These are phyloP conservation scores for Eptatretus atami DNA, from an alignment of 2,797 vertebrate genomes.

Conservation along the genomic window DNA sequence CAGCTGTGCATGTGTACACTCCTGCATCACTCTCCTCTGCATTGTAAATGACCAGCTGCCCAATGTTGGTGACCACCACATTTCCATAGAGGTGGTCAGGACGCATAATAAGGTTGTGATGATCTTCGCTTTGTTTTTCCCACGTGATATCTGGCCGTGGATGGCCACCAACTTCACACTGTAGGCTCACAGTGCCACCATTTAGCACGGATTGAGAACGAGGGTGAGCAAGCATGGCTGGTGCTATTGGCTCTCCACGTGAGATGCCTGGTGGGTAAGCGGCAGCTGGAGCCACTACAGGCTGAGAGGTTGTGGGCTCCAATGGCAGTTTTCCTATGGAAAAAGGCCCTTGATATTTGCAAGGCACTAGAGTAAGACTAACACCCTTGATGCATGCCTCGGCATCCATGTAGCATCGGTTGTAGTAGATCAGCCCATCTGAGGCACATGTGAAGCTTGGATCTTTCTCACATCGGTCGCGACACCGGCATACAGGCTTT, in stretches of 20 bases:
- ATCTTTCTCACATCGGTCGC: conserved; percentile 74
- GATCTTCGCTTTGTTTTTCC: conserved; percentile 58
- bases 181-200: conserved; percentile 58
- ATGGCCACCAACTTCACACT: conserved; percentile 46
- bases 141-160: conserved; percentile 58
- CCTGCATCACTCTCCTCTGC: conserved; percentile 53
- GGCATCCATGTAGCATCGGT: conserved; percentile 95
- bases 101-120: conserved; percentile 44
- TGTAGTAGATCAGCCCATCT: conserved; percentile 89
- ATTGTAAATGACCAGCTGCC: conserved; percentile 76
- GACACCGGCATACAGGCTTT: conserved; percentile 82
- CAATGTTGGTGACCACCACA: conserved; percentile 74
- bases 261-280: conserved; percentile 9
- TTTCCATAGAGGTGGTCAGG: conserved; percentile 93
- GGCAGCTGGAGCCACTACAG: not conserved
- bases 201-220: conserved; percentile 38
- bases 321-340: conserved; percentile 15
- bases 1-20: conserved; percentile 56
- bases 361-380: conserved; percentile 34
- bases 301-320: conserved; percentile 1
- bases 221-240: conserved; percentile 49
- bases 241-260: conserved; percentile 23
- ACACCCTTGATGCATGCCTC: conserved; percentile 81
- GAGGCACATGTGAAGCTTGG: conserved; percentile 94
- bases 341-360: conserved; percentile 57